These are phyloP conservation scores for Anagyrus pseudococci DNA, from an alignment of 2,888 invertebrate species.

Conservation along the genomic window DNA sequence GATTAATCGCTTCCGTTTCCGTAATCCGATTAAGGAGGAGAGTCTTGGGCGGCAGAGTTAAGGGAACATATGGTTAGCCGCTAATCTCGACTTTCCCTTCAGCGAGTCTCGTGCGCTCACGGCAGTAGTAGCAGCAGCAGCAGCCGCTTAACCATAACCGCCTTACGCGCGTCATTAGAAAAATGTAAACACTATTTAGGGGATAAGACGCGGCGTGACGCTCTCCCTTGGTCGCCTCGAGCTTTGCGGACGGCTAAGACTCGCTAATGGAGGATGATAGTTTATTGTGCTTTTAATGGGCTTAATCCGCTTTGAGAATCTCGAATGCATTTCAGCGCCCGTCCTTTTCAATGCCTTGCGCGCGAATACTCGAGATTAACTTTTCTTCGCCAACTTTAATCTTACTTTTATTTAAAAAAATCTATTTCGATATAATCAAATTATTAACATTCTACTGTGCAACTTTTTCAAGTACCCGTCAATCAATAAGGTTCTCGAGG, in stretches of 20 bases:
- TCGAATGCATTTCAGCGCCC: no score
- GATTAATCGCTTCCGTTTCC: conserved; percentile 46
- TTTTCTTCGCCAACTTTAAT: no score
- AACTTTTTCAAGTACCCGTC: no score
- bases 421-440: no score
- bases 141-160: not conserved
- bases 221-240: not conserved
- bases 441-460: no score
- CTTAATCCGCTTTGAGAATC: not conserved
- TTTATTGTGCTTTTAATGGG: conserved; percentile 6
- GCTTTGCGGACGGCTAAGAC: not conserved
- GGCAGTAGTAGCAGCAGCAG: not conserved
- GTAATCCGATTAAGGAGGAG: conserved; percentile 45
- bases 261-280: no score
- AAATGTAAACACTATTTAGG: conserved; percentile 20
- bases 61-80: conserved; percentile 40
- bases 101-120: not conserved
- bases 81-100: conserved; percentile 44
- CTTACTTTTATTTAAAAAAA: no score
- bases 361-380: no score
- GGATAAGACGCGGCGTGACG: not conserved
- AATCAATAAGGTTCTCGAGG: no score
- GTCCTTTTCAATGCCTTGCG: no score
- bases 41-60: conserved; percentile 18
- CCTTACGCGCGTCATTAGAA: conserved; percentile 10